Evolutionary conservation across 2,797 vertebrate species (phyloP), one percentile per base, ranked within the genome.

Genomic region (Rhyacichthys aspro): DNA sequence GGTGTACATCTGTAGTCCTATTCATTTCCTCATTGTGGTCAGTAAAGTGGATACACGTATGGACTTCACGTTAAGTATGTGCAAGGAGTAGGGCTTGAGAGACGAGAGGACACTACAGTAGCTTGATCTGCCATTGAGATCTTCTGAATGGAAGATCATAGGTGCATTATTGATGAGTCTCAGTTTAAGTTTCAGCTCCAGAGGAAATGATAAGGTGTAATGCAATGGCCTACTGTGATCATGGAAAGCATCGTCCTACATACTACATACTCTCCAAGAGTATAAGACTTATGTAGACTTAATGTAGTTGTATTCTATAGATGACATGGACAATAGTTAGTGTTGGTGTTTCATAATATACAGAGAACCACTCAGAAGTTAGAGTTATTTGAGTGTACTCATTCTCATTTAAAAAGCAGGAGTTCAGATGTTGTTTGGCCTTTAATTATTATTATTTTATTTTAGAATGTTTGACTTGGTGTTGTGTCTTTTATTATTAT

Each of bases 151-250:
- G 83, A 80, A 86, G 86, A 89, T 90, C 86, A 81, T 46, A 62
- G 70, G 70, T 91, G 61, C 86, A 92, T 93, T 91, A 93, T 92
- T 92, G 83, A 92, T 91, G 86, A 88, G 87, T 72, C 43, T 76
- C 72, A 88, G 90, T 90, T 86, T 86, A 70, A 79, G 84, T 92
- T 91, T 90, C 89, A 88, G 85, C 78, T 83, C 70, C 72, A 87
- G 88, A 90, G 90, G 91, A 91, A 92, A 90, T 88, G 86, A 91
- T 91, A 90, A 90, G 90, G 85, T 90, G 90, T 90, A 89, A 89
- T 89, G 89, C 86, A 88, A 83, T 83, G 86, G 85, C 83, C 84
- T 73, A 79, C 87, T 85, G 88, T 88, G 88, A 89, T 90, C 88
- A 83, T 62, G 75, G 77, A 79, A 61, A 79, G 83, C 83, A 65